Conservation (phyloP, 2,888 invertebrate genomes). For the Melangyna quadrimaculata region DNA sequence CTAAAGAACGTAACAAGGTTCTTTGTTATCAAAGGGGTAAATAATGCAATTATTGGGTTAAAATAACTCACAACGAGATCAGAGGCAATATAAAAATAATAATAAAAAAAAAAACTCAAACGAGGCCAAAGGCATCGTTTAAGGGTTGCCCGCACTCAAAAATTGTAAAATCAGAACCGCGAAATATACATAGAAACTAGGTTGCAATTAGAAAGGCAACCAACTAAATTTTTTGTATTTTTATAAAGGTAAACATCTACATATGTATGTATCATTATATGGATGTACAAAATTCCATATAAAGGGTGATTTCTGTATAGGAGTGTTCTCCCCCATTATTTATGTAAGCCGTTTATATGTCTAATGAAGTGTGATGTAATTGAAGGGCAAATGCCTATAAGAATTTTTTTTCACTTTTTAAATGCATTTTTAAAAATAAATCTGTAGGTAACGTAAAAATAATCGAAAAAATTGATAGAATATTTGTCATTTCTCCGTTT, state of each 20-base stretch:
- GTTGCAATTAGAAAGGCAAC: background rate
- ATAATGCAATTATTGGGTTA: background rate
- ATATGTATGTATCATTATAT: background rate
- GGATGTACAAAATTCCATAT: background rate
- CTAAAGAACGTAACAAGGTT: background rate
- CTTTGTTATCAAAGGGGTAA: no score
- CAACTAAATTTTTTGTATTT: background rate
- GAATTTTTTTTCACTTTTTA: background rate
- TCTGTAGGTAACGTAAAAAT: background rate
- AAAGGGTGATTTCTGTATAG: background rate
- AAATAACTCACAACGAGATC: background rate
- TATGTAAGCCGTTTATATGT: constrained; percentile 2
- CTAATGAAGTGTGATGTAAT: constrained; percentile 12
- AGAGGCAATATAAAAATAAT: background rate
- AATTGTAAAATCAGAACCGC: background rate
- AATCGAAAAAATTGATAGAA: no score
- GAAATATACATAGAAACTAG: background rate
- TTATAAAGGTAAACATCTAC: background rate
- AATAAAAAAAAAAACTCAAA: no score
- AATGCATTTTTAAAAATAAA: background rate
- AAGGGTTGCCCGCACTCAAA: background rate
- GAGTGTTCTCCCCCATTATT: constrained; percentile 16
- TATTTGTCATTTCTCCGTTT: no score
- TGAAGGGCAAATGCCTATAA: constrained; percentile 22
- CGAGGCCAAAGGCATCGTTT: no score